Evolutionary conservation across 1,140 invertebrate genomes (phyloP).

Genomic region (Ruditapes philippinarum): DNA sequence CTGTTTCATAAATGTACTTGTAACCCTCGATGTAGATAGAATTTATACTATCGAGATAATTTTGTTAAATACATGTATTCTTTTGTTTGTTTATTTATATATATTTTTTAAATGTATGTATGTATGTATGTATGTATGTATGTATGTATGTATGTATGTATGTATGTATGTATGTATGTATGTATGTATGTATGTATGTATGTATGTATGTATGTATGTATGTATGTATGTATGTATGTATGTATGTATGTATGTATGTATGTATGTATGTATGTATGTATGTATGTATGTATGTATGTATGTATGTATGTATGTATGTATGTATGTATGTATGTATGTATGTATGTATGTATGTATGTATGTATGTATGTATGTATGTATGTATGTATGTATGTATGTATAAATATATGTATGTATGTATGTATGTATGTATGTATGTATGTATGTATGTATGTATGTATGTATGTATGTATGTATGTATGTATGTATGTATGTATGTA

Average conservation of each 20-base stretch:
- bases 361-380: slow-evolving; percentile 70
- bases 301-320: slow-evolving; percentile 73
- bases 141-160: slow-evolving; percentile 73
- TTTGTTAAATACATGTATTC: no score
- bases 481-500: slow-evolving; percentile 72
- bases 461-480: slow-evolving; percentile 70
- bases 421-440: slow-evolving; percentile 12
- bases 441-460: slow-evolving; percentile 57
- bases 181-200: slow-evolving; percentile 61
- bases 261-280: slow-evolving; percentile 78
- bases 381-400: no score
- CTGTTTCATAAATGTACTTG: no score
- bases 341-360: slow-evolving; percentile 70
- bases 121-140: slow-evolving; percentile 74
- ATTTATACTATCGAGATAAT: no score
- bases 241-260: slow-evolving; percentile 71
- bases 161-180: slow-evolving; percentile 73
- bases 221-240: slow-evolving; percentile 6
- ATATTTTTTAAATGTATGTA: slow-evolving; percentile 58
- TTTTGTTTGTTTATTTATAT: neutral
- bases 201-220: slow-evolving; percentile 43
- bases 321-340: slow-evolving; percentile 70
- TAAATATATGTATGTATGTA: slow-evolving; percentile 60
- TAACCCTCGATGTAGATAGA: no score
- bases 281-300: slow-evolving; percentile 74